phyloP scores from a whole-genome alignment of 2,797 vertebrate genomes.

The Mus spretus region DNA sequence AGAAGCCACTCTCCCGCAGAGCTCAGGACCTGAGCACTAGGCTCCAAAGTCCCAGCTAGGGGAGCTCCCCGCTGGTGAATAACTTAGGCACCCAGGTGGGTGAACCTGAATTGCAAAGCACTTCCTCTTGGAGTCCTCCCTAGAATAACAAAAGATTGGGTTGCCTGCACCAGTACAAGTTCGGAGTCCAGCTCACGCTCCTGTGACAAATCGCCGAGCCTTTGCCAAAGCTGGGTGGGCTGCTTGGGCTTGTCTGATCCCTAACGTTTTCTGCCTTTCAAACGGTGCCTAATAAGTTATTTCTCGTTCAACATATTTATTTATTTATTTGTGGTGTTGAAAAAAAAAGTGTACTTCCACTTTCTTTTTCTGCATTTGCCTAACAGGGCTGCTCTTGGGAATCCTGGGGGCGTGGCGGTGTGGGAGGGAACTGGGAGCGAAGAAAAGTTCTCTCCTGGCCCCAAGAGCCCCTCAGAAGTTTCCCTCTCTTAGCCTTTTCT shows the following conservation, averaged over 20 bases:
- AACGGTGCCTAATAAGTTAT: slow-evolving; percentile 81
- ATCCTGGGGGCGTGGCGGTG: neutral
- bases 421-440: neutral
- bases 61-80: accelerated
- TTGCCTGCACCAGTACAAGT: neutral
- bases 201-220: neutral
- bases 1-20: neutral
- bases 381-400: neutral
- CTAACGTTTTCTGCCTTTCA: slow-evolving; percentile 75
- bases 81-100: neutral
- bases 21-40: neutral
- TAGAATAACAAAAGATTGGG: neutral
- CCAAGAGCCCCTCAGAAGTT: slow-evolving; percentile 48
- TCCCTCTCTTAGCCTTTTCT: slow-evolving; percentile 41
- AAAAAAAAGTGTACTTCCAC: slow-evolving; percentile 63
- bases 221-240: neutral
- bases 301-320: slow-evolving; percentile 75
- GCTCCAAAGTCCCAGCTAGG: neutral
- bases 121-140: neutral
- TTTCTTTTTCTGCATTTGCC: slow-evolving; percentile 28
- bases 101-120: neutral
- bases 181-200: accelerated
- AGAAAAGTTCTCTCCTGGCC: slow-evolving; percentile 58
- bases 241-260: neutral
- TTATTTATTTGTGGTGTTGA: slow-evolving; percentile 81